Evolutionary conservation across 2,113 vertebrate species (phyloP).

Genomic region (Gallinago undulata): DNA sequence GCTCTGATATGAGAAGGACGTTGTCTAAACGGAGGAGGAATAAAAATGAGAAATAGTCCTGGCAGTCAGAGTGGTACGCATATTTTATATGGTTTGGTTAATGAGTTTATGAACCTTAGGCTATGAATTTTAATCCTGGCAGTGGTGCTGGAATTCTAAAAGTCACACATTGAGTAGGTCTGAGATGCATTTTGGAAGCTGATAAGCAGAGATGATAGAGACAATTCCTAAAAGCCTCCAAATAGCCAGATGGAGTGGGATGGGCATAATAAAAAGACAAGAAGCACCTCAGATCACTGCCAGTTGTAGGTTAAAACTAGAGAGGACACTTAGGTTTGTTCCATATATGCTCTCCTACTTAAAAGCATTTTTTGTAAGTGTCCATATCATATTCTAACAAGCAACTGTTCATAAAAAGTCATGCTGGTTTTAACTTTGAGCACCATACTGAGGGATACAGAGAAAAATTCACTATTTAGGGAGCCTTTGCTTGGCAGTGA

Average conservation of each 20-base stretch:
- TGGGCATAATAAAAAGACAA: not conserved
- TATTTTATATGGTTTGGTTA: conserved; percentile 21
- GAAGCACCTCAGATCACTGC: not conserved
- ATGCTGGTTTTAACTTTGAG: not conserved
- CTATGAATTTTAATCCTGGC: conserved; percentile 26
- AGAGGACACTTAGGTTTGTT: not conserved
- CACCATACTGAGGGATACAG: not conserved
- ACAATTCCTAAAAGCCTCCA: not conserved
- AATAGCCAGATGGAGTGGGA: conserved; percentile 20
- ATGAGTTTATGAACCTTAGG: conserved; percentile 35
- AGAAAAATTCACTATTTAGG: not conserved
- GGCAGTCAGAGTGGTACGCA: not conserved
- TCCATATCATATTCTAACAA: not conserved
- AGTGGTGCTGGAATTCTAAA: not conserved
- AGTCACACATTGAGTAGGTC: not conserved
- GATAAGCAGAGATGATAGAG: not conserved
- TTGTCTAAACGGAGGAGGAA: not conserved
- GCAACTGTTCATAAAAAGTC: not conserved
- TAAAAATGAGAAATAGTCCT: not conserved
- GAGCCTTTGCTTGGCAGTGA: not conserved
- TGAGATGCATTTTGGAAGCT: not conserved
- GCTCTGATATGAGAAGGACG: conserved; percentile 1
- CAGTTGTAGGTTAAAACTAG: not conserved
- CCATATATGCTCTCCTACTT: not conserved
- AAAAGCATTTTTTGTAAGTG: not conserved